Percentiles rank a stretch among this genome's conserved stretches.
Evolutionary conservation across 2,888 invertebrate genomes (phyloP).

Genomic region (Standfussiana lucernea): DNA sequence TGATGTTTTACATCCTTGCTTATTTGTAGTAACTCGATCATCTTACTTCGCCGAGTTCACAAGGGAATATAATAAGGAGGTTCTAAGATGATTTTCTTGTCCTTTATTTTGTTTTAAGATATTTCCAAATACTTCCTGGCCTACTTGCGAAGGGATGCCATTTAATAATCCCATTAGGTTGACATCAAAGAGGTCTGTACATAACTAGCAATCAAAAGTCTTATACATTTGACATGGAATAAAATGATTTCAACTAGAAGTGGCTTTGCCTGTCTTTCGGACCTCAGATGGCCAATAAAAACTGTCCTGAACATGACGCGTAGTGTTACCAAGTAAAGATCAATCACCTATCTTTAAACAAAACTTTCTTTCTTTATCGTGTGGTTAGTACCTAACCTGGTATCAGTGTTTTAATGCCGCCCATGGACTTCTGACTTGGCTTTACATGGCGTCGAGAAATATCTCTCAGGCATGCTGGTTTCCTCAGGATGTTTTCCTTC

Average conservation of each 20-base stretch:
- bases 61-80: slow-evolving; percentile 9
- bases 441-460: too few relatives aligned
- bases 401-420: too few relatives aligned
- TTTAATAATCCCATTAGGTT: slow-evolving; percentile 74
- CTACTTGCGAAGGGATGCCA: slow-evolving; percentile 65
- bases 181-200: slow-evolving; percentile 74
- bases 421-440: too few relatives aligned
- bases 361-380: too few relatives aligned
- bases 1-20: neutral
- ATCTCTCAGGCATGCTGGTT: too few relatives aligned
- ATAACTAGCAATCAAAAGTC: slow-evolving; percentile 78
- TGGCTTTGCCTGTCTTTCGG: neutral
- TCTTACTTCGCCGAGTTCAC: slow-evolving; percentile 8
- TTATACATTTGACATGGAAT: slow-evolving; percentile 49
- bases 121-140: slow-evolving; percentile 50
- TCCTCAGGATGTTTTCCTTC: too few relatives aligned
- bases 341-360: neutral
- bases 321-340: neutral
- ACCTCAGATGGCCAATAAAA: too few relatives aligned
- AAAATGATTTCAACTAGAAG: slow-evolving; percentile 25
- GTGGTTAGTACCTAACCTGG: too few relatives aligned
- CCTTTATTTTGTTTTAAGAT: slow-evolving; percentile 26
- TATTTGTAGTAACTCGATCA: slow-evolving; percentile 7
- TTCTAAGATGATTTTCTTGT: neutral
- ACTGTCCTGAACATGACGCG: neutral